Base-by-base conservation (phyloP, 30 jellyfish, hydroid and myxozoan species). In the Cassiopea andromeda region DNA sequence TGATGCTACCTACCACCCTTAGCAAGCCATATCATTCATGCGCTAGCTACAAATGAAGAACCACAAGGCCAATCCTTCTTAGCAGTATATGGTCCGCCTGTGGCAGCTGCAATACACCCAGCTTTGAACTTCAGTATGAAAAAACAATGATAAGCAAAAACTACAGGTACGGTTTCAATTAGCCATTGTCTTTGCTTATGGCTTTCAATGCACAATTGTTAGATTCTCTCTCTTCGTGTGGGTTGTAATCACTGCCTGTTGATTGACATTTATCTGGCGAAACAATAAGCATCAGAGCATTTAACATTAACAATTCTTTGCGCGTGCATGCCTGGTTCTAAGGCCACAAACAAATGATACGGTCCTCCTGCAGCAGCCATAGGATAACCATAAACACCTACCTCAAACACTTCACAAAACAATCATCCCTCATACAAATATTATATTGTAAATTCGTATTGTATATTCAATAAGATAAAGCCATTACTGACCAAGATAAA, bases 111-210 rank as follows among this genome's bases (percentile, higher is more conserved):
- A 3, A 6, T 10, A 3, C 64, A 3, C 12, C 10, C 64, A 54
- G 64, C 64, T 54, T 54, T 54, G 10, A 27, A 64, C 0, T 16
- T 0, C 73, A 64, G 43, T 16, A 64, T 4, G 15, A 14, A 38
- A 13, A 46, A 75, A 45, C 71, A 75, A 75, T 54, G 61, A 45
- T 60, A 73, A 7, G 66, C 68, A 43, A 16, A 57, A 57, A 19
- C 59, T 6, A 67, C 93, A 85, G 93, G 93, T 85, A 74, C 60
- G 38, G 38, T 68, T 48, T 47, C 64, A 76, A 73, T 85, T 19
- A 13, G 44, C 87, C 60, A 85, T 85, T 85, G 93, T 85, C 84
- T 85, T 74, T 85, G 93, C 67, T 43, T 85, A 85, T 61, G 78
- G 19, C 13, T 60, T 80, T 80, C 77, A 80, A 80, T 80, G 67